Base-by-base conservation (phyloP, 2,888 invertebrate species). In the Molorchus minor region DNA sequence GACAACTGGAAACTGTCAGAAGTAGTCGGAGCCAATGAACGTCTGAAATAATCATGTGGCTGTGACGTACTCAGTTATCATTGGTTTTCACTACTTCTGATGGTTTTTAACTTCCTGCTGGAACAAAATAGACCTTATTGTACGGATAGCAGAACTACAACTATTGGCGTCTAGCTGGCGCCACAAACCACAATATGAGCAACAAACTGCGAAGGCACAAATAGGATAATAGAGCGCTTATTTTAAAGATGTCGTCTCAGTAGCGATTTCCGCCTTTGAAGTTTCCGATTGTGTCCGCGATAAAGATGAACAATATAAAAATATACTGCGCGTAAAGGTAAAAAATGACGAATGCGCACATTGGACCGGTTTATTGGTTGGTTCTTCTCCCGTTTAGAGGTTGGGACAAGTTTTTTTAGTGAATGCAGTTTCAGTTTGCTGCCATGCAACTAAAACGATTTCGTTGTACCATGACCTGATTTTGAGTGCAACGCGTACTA, bases 381-480 rank as follows among this genome's bases (percentile, higher is more conserved):
- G 72, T 76, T 76, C 75, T 74, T 76, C 75, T 75, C 73, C 72
- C 72, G 74, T 77, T 78, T 75, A 74, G 72, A 77, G 75, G 75
- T 78, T 79, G 75, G 75, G 78, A 76, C 77, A 75, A 78, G 78
- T 78, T 78, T 62, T 25, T 79, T 79, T 77, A 77, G 76, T 76
- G 75, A 76, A 75, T 76, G 76, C 75, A 75, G 75, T 75, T 64
- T 74, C 75, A 75, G 75, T 75, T 64, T 74, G 77, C 77, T 74
- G 76, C 76, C 71, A 75, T 77, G 77, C 76, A 77, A 77, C 75
- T 72, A 77, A 78, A 77, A 76, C 78, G 78, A 77, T 79, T 80
- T 78, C 76, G 78, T 79, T 78, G 78, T 79, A 77, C 77, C 78
- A 79, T 80, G 80, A 79, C 79, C 80, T 77, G 78, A 77, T 79